Conservation (phyloP, 2,888 invertebrate genomes). For the Microdon myrmicae region DNA sequence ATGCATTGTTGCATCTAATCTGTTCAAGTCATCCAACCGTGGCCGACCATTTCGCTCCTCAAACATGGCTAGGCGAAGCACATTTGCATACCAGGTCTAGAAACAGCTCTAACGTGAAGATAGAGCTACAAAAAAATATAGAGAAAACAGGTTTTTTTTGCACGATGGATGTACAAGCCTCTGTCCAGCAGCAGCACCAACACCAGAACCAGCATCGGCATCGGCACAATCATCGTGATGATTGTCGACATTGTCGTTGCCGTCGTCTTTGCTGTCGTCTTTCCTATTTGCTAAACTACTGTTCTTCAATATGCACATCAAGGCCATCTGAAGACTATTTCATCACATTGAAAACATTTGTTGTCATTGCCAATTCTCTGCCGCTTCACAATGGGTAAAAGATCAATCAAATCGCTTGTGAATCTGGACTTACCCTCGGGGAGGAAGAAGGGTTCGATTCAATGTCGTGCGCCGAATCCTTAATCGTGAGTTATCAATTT, state of each 20-base stretch:
- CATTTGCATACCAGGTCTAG: constrained; percentile 49
- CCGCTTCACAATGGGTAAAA: constrained; percentile 43
- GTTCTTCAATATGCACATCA: constrained; percentile 52
- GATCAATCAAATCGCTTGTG: constrained; percentile 44
- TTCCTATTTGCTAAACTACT: constrained; percentile 22
- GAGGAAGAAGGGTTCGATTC: no score
- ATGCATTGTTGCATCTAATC: constrained; percentile 50
- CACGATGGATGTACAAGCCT: no score
- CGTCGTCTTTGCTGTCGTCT: constrained; percentile 24
- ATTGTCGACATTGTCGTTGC: background rate
- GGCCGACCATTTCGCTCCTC: constrained; percentile 49
- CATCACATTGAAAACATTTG: constrained; percentile 51
- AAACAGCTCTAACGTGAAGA: constrained; percentile 13
- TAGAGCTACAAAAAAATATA: background rate
- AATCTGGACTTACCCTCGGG: no score
- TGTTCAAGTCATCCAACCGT: constrained; percentile 47
- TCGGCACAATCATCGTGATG: constrained; percentile 2
- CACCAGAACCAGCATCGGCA: constrained; percentile 24
- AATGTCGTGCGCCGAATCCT: constrained; percentile 50
- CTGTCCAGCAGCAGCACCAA: constrained; percentile 39
- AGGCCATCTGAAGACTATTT: constrained; percentile 51
- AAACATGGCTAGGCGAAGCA: constrained; percentile 46
- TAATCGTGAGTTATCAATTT: constrained; percentile 45
- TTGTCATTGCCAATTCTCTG: constrained; percentile 50
- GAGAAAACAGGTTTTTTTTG: constrained; percentile 33